phyloP scores from a whole-genome alignment of 2,888 invertebrate genomes.

The Notodonta ziczac region DNA sequence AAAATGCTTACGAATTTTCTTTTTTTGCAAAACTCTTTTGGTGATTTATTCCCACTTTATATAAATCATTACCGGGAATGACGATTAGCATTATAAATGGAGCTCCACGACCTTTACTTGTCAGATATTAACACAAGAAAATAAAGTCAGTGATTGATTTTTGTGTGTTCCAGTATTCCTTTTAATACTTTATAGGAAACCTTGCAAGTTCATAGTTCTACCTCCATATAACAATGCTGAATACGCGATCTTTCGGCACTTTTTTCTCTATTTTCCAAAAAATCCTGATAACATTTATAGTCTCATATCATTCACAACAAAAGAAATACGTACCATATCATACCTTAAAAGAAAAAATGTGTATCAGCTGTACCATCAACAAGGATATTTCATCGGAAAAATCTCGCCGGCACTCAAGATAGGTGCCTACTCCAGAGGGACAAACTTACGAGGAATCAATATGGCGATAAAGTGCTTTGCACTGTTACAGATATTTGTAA shows the following conservation, averaged over 20 bases:
- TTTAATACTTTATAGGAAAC: too few species aligned
- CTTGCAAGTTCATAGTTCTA: not conserved
- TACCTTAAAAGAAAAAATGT: not conserved
- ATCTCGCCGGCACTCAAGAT: not conserved
- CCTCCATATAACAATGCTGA: not conserved
- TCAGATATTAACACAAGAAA: too few species aligned
- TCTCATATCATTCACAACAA: not conserved
- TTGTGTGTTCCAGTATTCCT: too few species aligned
- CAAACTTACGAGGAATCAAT: constrained; percentile 6
- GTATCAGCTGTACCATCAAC: not conserved
- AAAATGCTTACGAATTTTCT: not conserved
- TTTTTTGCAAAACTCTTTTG: too few species aligned
- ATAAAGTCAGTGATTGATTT: too few species aligned
- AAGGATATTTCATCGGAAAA: not conserved
- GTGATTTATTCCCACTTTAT: not conserved
- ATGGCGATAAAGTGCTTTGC: constrained; percentile 4
- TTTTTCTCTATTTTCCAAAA: too few species aligned
- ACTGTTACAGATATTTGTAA: not conserved
- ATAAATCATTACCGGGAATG: too few species aligned
- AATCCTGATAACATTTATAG: too few species aligned
- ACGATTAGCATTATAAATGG: too few species aligned
- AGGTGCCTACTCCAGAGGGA: not conserved
- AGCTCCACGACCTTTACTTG: too few species aligned
- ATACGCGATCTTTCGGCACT: not conserved
- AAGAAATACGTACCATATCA: not conserved